Evolutionary conservation across 2,113 vertebrate species (phyloP).

Genomic region (Sakesphorus luctuosus): DNA sequence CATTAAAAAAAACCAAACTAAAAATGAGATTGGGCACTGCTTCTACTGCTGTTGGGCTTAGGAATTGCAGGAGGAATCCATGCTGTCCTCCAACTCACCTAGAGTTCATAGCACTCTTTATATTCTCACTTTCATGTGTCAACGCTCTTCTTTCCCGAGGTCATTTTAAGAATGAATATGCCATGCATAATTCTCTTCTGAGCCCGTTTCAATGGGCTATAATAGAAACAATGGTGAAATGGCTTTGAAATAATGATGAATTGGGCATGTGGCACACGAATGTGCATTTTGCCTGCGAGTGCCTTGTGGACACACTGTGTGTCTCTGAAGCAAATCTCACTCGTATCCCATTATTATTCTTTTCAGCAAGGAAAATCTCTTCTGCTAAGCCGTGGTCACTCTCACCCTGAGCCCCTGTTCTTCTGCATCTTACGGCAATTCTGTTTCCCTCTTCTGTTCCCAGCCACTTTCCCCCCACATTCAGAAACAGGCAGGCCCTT

Average conservation of each 20-base stretch:
- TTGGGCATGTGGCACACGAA: slow-evolving; percentile 23
- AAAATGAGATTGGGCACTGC: background rate
- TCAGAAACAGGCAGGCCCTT: background rate
- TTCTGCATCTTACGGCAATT: background rate
- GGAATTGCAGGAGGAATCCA: background rate
- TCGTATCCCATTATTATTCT: background rate
- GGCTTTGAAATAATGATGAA: slow-evolving; percentile 51
- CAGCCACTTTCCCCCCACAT: background rate
- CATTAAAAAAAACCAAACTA: background rate
- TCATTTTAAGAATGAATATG: slow-evolving; percentile 16
- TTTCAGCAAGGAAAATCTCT: background rate
- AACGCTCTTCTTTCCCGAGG: background rate
- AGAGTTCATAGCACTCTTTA: background rate
- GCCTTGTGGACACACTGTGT: background rate
- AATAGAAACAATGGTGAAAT: slow-evolving; percentile 48
- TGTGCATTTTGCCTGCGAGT: background rate
- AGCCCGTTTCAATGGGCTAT: slow-evolving; percentile 15
- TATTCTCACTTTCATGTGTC: background rate
- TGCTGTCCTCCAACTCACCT: background rate
- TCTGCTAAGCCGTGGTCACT: background rate
- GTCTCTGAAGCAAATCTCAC: background rate
- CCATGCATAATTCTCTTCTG: background rate
- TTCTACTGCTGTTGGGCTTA: background rate
- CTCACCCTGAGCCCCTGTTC: background rate
- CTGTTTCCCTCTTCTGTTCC: background rate